Evolutionary conservation across 1,140 invertebrate genomes (phyloP), one percentile per base, ranked within the genome.

Genomic region (Caenorhabditis latens): DNA sequence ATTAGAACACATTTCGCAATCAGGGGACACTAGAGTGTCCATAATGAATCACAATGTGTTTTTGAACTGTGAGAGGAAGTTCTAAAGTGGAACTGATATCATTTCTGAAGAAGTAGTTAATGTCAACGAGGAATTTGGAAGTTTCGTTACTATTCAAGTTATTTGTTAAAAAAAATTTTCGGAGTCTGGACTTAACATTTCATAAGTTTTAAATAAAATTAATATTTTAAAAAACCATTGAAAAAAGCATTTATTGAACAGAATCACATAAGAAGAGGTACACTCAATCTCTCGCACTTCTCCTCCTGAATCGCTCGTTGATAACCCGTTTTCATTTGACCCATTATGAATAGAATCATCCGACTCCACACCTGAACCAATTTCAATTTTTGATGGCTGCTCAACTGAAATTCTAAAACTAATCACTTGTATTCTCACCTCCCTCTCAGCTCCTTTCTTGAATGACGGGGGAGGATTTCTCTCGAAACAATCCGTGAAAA

Each of bases 401-500:
- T 46, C 4, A 46, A 46, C 32, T 1, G 32, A 32, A 32, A 32
- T 32, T 32, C 32, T 32, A 32, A 32, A 32, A 32, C 32, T 32
- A 32, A 32, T 32, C 32, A 71, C 13, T 32, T 11, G 1, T 46
- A 46, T 46, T 46, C n/a, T 43, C n/a, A 86, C 86, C 86, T 86
- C 86, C 21, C 86, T 14, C 24, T 86, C 86, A 7, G 75, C 50
- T 43, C 65, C 53, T 67, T 86, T 88, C 40, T 61, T 84, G 84
- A 88, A 88, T 46, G 87, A 57, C 4, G 83, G 55, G 48, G 87
- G 87, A n/a, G 85, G 87, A 57, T 88, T 84, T 24, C 75, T 71
- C n/a, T 88, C 87, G 42, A 88, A 88, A 85, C 87, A 88, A 48
- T 88, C 87, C 2, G 87, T 88, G 40, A 88, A 88, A 21, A 85